phyloP scores from a whole-genome alignment of 2,797 vertebrate species.

The Molossus molossus region DNA sequence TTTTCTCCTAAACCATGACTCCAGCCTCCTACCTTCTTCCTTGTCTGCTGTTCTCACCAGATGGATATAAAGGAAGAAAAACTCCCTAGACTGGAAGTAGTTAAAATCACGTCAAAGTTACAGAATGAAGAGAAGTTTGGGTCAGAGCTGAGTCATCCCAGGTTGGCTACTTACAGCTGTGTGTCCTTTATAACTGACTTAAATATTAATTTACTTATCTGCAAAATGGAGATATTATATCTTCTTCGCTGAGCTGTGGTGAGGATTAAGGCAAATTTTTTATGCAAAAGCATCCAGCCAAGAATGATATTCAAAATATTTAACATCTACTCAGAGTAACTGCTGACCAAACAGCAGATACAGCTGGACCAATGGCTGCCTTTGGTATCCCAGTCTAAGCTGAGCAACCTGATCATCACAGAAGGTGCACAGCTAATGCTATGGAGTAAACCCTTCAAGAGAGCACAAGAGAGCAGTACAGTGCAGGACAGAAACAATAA shows the following conservation, averaged over 20 bases:
- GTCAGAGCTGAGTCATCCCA: neutral
- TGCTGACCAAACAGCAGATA: neutral
- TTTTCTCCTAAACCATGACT: neutral
- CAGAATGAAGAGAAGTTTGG: neutral
- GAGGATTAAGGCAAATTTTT: constrained; percentile 14
- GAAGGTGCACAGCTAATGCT: too few relatives aligned
- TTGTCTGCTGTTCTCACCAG: neutral
- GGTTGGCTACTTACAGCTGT: neutral
- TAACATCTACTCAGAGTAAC: neutral
- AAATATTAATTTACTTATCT: neutral
- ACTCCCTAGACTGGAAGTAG: neutral
- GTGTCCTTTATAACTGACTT: neutral
- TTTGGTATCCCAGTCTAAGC: neutral
- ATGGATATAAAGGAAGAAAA: neutral
- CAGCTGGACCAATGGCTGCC: neutral
- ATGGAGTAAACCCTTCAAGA: neutral
- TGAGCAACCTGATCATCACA: neutral
- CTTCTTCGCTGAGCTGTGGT: neutral
- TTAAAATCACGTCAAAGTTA: neutral
- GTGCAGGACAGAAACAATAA: neutral
- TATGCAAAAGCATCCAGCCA: neutral
- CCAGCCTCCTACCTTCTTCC: neutral
- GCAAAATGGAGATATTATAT: neutral
- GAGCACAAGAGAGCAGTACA: neutral
- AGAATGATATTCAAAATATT: neutral